Base-by-base conservation (phyloP, 1,140 invertebrate genomes). In the Lepidurus couesii region DNA sequence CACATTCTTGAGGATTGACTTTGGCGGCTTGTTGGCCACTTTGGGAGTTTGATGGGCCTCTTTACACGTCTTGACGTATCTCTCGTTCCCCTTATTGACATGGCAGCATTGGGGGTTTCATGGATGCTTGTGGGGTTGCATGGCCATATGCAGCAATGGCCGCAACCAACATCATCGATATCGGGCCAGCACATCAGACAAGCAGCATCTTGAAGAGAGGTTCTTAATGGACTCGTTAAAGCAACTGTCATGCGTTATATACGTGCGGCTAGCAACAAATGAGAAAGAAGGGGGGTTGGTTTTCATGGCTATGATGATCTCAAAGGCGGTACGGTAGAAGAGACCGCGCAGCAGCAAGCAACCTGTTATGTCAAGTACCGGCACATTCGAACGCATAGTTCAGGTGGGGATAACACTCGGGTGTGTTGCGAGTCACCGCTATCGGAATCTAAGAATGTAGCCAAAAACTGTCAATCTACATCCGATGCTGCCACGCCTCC, bases 171-270 rank as follows among this genome's bases (percentile, higher is more conserved):
- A 65, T 65, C 53, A 65, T 21, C 53, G 53, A 65, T 65, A 65
- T 65, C 53, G 53, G 53, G 13, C 1, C 53, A 7, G 53, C 4
- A 5, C 53, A 65, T 65, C 53, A 65, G 53, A 65, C 53, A 65
- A 21, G 16, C 53, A 65, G 53, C 53, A 16, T 65, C 9, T 65
- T 65, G 53, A 65, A 65, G 53, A 65, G 53, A 65, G 53, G 53
- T 65, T 65, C 53, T 65, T 65, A 65, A 65, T 65, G 53, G 53
- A 65, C 53, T 65, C 53, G 53, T 65, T 65, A 65, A 65, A 65
- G 53, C 53, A 65, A 65, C 53, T 65, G 53, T 65, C 53, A 65
- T 65, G 53, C 53, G 34, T 34, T 34, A 34, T 34, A 34, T 21
- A 21, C 53, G 53, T 13, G 16, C 16, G 21, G 53, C 16, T 21